Evolutionary conservation across 2,113 vertebrate genomes (phyloP).

Genomic region (Ginglymostoma cirratum): DNA sequence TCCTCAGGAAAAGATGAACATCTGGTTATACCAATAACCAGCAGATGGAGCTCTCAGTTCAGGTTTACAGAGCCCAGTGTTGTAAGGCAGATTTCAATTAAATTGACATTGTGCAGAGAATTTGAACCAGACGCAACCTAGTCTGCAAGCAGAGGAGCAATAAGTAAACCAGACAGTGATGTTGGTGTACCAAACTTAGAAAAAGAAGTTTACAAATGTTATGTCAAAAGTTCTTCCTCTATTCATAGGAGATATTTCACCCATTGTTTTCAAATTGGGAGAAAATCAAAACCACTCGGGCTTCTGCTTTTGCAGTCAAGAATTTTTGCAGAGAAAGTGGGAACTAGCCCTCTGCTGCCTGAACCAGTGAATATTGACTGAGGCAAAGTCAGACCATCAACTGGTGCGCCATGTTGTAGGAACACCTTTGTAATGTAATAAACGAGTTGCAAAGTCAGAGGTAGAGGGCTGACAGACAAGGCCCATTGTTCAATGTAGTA

Average conservation of each 20-base stretch:
- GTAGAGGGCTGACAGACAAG: neutral
- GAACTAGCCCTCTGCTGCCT: neutral
- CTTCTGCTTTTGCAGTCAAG: neutral
- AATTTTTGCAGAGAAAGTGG: neutral
- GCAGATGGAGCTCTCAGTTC: neutral
- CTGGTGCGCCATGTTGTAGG: neutral
- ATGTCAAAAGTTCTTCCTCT: neutral
- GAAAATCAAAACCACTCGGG: neutral
- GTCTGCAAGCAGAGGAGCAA: neutral
- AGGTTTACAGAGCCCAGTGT: neutral
- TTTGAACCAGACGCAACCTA: neutral
- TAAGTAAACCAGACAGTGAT: conserved; percentile 4
- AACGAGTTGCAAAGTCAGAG: neutral
- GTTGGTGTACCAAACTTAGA: neutral
- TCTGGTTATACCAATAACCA: neutral
- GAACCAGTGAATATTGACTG: neutral
- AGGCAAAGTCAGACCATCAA: neutral
- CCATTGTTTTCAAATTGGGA: neutral
- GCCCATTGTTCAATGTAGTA: neutral
- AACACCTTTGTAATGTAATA: neutral
- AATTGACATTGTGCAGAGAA: neutral
- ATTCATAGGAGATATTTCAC: neutral
- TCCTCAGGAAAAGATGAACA: too few relatives aligned
- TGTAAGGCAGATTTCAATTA: neutral
- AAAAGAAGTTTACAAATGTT: neutral